phyloP scores from a whole-genome alignment of 2,113 vertebrate genomes.

The Hypomesus transpacificus region DNA sequence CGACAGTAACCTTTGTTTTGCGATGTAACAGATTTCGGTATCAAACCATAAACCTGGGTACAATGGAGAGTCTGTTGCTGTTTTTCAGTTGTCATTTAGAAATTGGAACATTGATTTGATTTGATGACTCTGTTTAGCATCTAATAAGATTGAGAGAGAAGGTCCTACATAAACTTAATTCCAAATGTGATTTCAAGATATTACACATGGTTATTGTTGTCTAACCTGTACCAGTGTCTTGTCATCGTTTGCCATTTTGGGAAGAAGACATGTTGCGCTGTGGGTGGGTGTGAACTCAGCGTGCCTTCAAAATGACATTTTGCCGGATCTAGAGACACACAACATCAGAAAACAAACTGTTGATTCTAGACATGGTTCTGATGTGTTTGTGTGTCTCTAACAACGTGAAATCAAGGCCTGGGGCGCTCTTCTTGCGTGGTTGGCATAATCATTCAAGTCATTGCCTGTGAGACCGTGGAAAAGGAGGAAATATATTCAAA shows the following conservation, averaged over 20 bases:
- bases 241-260: not conserved
- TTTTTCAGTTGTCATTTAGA: too few species aligned
- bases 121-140: too few species aligned
- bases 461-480: not conserved
- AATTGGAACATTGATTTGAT: too few species aligned
- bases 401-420: not conserved
- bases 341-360: not conserved
- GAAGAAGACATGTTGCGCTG: not conserved
- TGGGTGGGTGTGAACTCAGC: not conserved
- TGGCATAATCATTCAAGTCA: not conserved
- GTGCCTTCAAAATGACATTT: not conserved
- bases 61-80: too few species aligned
- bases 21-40: too few species aligned
- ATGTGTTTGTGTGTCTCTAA: conserved; percentile 3
- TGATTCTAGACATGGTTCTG: not conserved
- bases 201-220: not conserved
- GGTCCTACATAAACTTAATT: not conserved
- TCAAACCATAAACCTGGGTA: too few species aligned
- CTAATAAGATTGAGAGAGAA: too few species aligned
- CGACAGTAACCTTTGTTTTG: too few species aligned
- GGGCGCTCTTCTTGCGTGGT: not conserved
- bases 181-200: not conserved
- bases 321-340: not conserved
- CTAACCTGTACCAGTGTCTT: not conserved
- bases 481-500: not conserved